Conservation (phyloP, 2,797 vertebrate species). For the Scolopax rusticola region DNA sequence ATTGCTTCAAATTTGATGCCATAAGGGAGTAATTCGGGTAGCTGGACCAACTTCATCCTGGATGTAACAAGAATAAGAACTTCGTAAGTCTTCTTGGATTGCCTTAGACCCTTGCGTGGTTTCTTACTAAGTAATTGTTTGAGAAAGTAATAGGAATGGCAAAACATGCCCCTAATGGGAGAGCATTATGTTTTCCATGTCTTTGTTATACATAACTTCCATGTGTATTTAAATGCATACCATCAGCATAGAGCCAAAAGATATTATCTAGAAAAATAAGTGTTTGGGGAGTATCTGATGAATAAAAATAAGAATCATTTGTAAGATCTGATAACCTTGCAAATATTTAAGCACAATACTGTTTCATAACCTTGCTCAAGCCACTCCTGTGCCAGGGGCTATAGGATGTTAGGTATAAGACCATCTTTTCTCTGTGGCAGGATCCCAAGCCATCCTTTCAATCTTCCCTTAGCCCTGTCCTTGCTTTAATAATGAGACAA, state of each 20-base stretch:
- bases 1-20: not conserved
- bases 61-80: not conserved
- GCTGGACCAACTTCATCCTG: not conserved
- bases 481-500: not conserved
- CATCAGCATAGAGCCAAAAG: slow-evolving; percentile 17
- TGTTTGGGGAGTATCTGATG: slow-evolving; percentile 4
- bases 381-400: not conserved
- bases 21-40: not conserved
- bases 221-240: slow-evolving; percentile 26
- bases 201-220: slow-evolving; percentile 4
- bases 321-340: not conserved
- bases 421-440: not conserved
- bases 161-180: slow-evolving; percentile 36
- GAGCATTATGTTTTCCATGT: slow-evolving; percentile 7
- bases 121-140: not conserved
- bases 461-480: not conserved
- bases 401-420: not conserved
- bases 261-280: slow-evolving; percentile 16
- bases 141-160: slow-evolving; percentile 3
- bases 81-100: not conserved
- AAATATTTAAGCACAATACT: not conserved
- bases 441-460: not conserved
- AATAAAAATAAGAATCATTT: slow-evolving; percentile 15
- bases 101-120: not conserved
- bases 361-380: not conserved